These are phyloP conservation scores for Urocolius indicus DNA, from an alignment of 2,113 vertebrate genomes.

Conservation along the genomic window DNA sequence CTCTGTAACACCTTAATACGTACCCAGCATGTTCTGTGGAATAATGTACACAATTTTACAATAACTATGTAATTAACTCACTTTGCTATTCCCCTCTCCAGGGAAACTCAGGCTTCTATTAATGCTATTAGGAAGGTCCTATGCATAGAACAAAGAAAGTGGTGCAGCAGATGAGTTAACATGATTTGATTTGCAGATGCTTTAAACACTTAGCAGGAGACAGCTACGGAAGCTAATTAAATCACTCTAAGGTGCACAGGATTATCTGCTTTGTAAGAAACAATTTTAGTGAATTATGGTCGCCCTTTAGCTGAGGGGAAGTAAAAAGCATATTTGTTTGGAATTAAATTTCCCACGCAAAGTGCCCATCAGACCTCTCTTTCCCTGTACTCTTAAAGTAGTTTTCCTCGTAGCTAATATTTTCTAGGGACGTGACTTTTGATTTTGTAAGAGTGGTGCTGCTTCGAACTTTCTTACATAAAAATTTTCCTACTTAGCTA, in stretches of 20 bases:
- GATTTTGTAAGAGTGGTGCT: slow-evolving; percentile 37
- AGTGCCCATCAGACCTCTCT: slow-evolving; percentile 59
- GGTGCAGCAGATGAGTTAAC: slow-evolving; percentile 78
- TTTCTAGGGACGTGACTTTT: slow-evolving; percentile 53
- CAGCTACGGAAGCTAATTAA: slow-evolving; percentile 82
- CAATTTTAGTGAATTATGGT: slow-evolving; percentile 79
- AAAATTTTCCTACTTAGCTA: slow-evolving; percentile 57
- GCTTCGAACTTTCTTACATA: slow-evolving; percentile 55
- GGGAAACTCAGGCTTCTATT: slow-evolving; percentile 70
- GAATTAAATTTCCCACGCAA: slow-evolving; percentile 78
- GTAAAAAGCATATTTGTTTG: slow-evolving; percentile 71
- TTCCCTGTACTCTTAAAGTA: background rate
- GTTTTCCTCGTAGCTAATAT: background rate
- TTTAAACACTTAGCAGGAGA: slow-evolving; percentile 86
- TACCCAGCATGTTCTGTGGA: slow-evolving; percentile 70
- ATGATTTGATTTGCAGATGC: slow-evolving; percentile 86
- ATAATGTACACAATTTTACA: slow-evolving; percentile 78
- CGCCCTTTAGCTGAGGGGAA: slow-evolving; percentile 73
- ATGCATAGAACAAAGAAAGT: slow-evolving; percentile 76
- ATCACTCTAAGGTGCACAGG: slow-evolving; percentile 80
- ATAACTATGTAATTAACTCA: slow-evolving; percentile 81
- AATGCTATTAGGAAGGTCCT: slow-evolving; percentile 75
- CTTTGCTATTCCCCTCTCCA: slow-evolving; percentile 70
- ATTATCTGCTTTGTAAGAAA: slow-evolving; percentile 82
- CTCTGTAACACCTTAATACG: slow-evolving; percentile 65